Evolutionary conservation across 2,113 vertebrate genomes (phyloP).

Genomic region (Salvelinus sp.): DNA sequence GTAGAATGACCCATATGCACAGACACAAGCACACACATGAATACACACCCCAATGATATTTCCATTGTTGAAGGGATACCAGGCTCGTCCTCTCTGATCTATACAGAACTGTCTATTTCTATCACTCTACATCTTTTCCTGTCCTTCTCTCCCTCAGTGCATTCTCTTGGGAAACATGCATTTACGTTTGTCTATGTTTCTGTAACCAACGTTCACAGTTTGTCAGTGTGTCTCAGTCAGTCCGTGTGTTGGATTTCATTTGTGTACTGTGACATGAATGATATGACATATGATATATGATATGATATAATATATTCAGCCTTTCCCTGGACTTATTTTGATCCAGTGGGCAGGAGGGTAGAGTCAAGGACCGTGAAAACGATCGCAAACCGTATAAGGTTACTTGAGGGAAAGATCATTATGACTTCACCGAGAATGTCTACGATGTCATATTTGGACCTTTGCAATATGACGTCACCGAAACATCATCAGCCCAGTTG

Average conservation of each 20-base stretch:
- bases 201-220: neutral
- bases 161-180: neutral
- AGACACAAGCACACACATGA: constrained; percentile 31
- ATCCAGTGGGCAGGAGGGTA: too few relatives aligned
- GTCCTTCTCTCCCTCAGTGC: neutral
- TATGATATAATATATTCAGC: constrained; percentile 4
- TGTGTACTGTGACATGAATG: constrained; percentile 27
- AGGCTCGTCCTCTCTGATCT: neutral
- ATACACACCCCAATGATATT: neutral
- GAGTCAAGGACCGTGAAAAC: too few relatives aligned
- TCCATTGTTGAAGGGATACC: neutral
- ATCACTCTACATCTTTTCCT: neutral
- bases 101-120: neutral
- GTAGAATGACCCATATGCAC: constrained; percentile 7
- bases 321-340: constrained; percentile 4
- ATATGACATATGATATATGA: constrained; percentile 8
- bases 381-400: neutral
- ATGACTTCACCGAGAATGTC: neutral
- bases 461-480: neutral
- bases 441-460: neutral
- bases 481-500: neutral
- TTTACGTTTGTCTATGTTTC: neutral
- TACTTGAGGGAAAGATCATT: neutral
- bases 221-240: neutral
- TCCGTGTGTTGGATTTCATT: neutral